These are phyloP conservation scores for Drosophila ananassae DNA, from an alignment of 1,140 invertebrate genomes.

Conservation along the genomic window DNA sequence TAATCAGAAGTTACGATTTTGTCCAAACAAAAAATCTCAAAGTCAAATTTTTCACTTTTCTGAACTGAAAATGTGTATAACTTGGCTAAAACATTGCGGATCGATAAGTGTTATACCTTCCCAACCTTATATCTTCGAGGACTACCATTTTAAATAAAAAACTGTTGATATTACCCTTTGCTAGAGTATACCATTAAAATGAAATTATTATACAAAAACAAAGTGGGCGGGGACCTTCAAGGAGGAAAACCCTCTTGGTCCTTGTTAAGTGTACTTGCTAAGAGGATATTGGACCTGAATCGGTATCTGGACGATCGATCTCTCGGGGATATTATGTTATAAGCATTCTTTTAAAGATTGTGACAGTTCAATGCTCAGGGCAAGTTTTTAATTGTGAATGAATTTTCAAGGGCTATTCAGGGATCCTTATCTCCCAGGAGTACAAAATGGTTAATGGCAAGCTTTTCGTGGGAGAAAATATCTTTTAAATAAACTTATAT, in stretches of 20 bases:
- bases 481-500: neutral
- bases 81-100: too few species aligned
- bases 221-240: constrained; percentile 34
- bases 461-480: neutral
- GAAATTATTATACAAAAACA: constrained; percentile 72
- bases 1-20: too few species aligned
- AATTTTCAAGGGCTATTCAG: constrained; percentile 7
- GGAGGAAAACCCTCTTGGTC: constrained; percentile 3
- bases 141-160: too few species aligned
- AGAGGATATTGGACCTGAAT: neutral
- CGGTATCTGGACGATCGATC: constrained; percentile 23
- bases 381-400: constrained; percentile 52
- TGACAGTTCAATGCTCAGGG: constrained; percentile 63
- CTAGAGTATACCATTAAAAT: constrained; percentile 36
- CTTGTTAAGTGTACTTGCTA: constrained; percentile 24
- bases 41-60: too few species aligned
- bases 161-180: too few species aligned
- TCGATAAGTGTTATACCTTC: too few species aligned
- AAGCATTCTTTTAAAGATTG: constrained; percentile 62
- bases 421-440: constrained; percentile 19
- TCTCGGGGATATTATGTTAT: constrained; percentile 60
- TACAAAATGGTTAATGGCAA: constrained; percentile 6
- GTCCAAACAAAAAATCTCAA: too few species aligned
- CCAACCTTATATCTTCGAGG: too few species aligned
- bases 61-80: too few species aligned